Conservation (phyloP, 2,113 vertebrate species). For the Callorhinus ursinus region DNA sequence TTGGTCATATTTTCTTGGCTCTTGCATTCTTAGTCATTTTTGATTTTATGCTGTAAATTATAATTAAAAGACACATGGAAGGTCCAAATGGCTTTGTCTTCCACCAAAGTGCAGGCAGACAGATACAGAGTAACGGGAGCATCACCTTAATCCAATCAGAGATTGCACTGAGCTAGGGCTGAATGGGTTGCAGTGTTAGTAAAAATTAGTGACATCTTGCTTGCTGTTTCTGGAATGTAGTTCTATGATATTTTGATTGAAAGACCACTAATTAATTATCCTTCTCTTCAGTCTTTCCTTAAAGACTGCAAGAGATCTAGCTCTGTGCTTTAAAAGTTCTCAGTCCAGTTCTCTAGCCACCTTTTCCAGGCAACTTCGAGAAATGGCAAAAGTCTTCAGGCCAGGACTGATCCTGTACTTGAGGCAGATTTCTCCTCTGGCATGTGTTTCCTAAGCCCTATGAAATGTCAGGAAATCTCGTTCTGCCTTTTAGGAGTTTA, state of each 20-base stretch:
- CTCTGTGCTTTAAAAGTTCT: background rate
- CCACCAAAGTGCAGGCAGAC: background rate
- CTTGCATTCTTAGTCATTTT: background rate
- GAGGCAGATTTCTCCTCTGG: background rate
- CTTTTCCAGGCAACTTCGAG: background rate
- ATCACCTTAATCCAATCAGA: background rate
- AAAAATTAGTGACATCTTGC: background rate
- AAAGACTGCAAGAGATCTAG: background rate
- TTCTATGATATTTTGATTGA: background rate
- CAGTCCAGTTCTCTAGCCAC: background rate
- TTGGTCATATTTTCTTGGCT: background rate
- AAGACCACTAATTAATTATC: background rate
- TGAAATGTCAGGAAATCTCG: background rate
- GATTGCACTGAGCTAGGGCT: background rate
- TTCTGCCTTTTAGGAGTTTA: background rate
- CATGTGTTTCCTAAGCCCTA: background rate
- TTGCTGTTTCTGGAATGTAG: background rate
- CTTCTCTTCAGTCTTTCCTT: background rate
- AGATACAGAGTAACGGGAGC: accelerated
- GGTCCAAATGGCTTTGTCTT: background rate
- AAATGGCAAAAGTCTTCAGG: background rate
- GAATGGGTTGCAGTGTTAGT: background rate
- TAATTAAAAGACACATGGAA: background rate
- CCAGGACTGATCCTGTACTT: background rate
- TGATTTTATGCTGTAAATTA: background rate